phyloP scores from a whole-genome alignment of 2,797 vertebrate genomes.

The Salmo trutta region DNA sequence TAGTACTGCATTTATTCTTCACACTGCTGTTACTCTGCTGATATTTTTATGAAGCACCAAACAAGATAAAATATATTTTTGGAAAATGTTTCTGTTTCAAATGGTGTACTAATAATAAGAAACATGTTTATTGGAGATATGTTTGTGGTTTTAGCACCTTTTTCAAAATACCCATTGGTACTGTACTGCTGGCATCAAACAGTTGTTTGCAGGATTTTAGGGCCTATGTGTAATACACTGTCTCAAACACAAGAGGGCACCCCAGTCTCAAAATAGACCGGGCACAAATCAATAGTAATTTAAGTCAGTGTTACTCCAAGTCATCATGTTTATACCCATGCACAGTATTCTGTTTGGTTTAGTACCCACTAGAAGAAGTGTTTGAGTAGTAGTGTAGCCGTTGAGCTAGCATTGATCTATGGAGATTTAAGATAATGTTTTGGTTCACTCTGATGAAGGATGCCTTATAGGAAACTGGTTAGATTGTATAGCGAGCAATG shows the following conservation, averaged over 20 bases:
- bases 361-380: neutral
- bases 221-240: slow-evolving; percentile 13
- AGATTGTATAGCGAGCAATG: neutral
- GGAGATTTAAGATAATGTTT: neutral
- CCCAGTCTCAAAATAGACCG: slow-evolving; percentile 15
- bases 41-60: slow-evolving; percentile 85
- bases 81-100: slow-evolving; percentile 55
- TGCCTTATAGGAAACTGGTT: neutral
- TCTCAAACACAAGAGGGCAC: slow-evolving; percentile 40
- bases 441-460: neutral
- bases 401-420: neutral
- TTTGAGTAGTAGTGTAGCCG: neutral
- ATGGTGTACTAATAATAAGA: slow-evolving; percentile 45
- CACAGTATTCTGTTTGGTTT: slow-evolving; percentile 3
- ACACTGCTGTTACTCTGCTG: slow-evolving; percentile 72
- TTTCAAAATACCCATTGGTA: slow-evolving; percentile 10
- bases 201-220: neutral
- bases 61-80: slow-evolving; percentile 77
- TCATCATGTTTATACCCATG: neutral
- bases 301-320: slow-evolving; percentile 2
- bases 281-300: neutral
- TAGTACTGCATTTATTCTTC: slow-evolving; percentile 69
- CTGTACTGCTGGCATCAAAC: neutral
- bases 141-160: slow-evolving; percentile 20
- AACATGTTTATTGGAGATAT: slow-evolving; percentile 14